These are phyloP conservation scores for Trochalopteron elliotii DNA, from an alignment of 2,113 vertebrate genomes.

Conservation along the genomic window DNA sequence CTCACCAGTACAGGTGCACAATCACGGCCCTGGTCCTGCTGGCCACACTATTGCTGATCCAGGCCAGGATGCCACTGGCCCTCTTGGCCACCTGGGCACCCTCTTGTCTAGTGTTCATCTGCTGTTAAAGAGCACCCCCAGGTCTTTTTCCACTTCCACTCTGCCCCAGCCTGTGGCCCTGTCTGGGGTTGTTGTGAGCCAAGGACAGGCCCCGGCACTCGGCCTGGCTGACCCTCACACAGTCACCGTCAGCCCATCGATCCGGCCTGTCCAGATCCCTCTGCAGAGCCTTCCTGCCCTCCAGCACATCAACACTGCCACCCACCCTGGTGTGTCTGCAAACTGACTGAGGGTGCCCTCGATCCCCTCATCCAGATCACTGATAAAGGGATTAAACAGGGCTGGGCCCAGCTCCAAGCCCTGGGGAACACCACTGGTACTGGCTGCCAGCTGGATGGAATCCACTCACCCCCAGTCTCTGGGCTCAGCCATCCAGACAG, in stretches of 20 bases:
- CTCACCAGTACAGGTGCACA: fast-evolving
- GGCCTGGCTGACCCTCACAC: background rate
- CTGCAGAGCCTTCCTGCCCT: background rate
- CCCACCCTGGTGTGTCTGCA: background rate
- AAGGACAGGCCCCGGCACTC: background rate
- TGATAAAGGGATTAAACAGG: too few species aligned
- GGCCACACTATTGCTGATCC: background rate
- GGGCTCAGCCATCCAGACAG: background rate
- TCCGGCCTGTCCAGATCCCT: background rate
- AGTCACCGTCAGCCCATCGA: background rate
- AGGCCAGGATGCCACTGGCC: background rate
- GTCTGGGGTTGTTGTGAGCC: background rate
- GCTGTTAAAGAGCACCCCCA: background rate
- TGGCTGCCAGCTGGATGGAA: background rate
- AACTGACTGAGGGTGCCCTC: background rate
- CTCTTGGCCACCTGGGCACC: background rate
- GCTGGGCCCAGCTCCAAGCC: fast-evolving
- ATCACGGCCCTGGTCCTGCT: background rate
- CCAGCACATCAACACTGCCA: background rate
- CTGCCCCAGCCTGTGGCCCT: background rate
- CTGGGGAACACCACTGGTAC: background rate
- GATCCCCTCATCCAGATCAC: fast-evolving
- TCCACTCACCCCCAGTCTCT: background rate
- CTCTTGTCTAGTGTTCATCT: background rate
- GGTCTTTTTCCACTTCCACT: too few species aligned